These are phyloP conservation scores for Mico argentatus DNA, from an alignment of 2,797 vertebrate species.

Conservation along the genomic window DNA sequence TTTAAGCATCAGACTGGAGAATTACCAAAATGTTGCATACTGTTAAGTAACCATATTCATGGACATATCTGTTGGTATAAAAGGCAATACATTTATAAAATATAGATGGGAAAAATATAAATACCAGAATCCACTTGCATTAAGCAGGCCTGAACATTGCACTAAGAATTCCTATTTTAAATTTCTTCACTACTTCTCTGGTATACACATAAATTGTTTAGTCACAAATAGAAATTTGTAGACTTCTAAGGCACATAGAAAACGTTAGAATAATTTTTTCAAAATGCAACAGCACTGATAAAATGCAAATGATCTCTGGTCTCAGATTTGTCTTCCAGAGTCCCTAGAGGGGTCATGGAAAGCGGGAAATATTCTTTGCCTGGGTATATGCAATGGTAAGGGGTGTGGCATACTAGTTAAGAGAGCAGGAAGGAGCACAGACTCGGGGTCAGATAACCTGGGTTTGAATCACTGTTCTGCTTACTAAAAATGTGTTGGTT, in stretches of 20 bases:
- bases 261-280: neutral
- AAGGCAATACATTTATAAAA: neutral
- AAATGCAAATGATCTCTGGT: neutral
- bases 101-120: constrained; percentile 20
- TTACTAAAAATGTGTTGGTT: neutral
- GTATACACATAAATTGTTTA: neutral
- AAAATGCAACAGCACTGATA: neutral
- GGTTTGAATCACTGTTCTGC: neutral
- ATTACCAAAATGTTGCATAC: neutral
- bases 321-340: neutral
- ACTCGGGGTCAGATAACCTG: neutral
- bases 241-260: neutral
- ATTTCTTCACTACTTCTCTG: constrained; percentile 12
- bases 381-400: neutral
- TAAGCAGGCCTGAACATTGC: neutral
- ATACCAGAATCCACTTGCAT: neutral
- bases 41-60: neutral
- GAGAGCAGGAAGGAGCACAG: neutral
- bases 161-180: neutral
- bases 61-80: neutral
- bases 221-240: neutral
- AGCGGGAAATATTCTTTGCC: neutral
- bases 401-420: neutral
- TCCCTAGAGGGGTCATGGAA: neutral
- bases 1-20: neutral